A percentile compares a stretch with the other conserved stretches of the same genome.
These are phyloP conservation scores for Triplophysa bombifrons DNA, from an alignment of 2,797 vertebrate genomes.

Conservation along the genomic window DNA sequence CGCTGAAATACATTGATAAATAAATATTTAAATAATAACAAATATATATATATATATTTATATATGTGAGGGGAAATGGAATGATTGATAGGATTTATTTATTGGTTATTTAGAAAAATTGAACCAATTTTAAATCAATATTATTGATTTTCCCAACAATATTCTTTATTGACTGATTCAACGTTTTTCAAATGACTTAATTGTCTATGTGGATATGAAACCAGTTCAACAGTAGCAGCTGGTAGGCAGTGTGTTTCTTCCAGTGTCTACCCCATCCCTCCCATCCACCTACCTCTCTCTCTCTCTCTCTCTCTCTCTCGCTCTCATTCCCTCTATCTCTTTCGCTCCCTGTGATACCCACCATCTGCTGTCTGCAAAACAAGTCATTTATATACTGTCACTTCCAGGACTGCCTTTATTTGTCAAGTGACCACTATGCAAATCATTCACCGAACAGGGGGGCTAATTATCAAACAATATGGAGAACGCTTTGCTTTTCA, in stretches of 20 bases:
- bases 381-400: slow-evolving; percentile 89
- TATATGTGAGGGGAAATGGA: neutral
- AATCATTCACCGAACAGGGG: slow-evolving; percentile 74
- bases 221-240: slow-evolving; percentile 84
- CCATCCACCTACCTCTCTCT: slow-evolving; percentile 72
- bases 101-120: slow-evolving; percentile 3
- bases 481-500: slow-evolving; percentile 71
- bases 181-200: slow-evolving; percentile 72
- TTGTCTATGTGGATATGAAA: slow-evolving; percentile 64
- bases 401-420: slow-evolving; percentile 79
- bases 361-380: slow-evolving; percentile 96
- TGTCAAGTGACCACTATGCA: slow-evolving; percentile 86
- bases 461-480: slow-evolving; percentile 79
- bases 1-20: neutral
- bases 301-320: slow-evolving; percentile 73
- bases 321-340: slow-evolving; percentile 70
- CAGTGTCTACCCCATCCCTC: slow-evolving; percentile 71
- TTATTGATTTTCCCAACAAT: slow-evolving; percentile 39
- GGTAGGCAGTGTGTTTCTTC: slow-evolving; percentile 80
- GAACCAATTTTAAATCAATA: slow-evolving; percentile 25
- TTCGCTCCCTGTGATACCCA: slow-evolving; percentile 82
- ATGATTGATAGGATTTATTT: neutral
- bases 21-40: neutral
- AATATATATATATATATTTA: too few relatives aligned
- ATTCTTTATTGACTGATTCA: slow-evolving; percentile 19